Conservation (phyloP, 2,113 vertebrate species). For the Pomatostomus ruficeps region DNA sequence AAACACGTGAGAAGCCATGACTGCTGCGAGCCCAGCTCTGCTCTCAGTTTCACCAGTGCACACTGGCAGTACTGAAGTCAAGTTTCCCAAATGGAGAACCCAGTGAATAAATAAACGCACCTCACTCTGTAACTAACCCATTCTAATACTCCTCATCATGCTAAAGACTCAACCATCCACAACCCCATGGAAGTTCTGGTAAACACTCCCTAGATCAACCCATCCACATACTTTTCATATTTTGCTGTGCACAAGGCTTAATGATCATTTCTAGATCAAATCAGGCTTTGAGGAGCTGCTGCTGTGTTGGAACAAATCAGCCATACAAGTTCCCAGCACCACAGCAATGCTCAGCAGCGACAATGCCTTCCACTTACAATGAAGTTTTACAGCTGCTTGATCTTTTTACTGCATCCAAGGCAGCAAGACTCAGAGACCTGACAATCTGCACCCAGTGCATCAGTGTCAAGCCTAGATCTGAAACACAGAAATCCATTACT, state of each 20-base stretch:
- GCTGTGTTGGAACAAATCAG: not conserved
- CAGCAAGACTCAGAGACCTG: not conserved
- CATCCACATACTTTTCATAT: not conserved
- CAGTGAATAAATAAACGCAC: not conserved
- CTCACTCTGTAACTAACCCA: not conserved
- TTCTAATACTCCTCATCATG: not conserved
- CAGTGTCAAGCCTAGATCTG: not conserved
- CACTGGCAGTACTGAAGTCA: not conserved
- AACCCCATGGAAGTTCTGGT: not conserved
- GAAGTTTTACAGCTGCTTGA: not conserved
- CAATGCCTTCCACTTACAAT: not conserved
- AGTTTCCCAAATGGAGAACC: not conserved
- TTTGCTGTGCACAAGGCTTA: not conserved
- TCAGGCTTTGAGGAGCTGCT: not conserved
- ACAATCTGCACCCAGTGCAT: fast-evolving
- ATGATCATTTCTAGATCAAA: not conserved
- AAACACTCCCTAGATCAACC: not conserved
- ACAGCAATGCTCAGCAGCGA: not conserved
- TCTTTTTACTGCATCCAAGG: not conserved
- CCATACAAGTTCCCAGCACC: not conserved
- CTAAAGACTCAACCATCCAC: not conserved
- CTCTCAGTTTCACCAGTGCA: conserved; percentile 31
- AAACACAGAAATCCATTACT: not conserved
- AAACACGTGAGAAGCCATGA: not conserved
- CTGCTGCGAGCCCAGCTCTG: not conserved